Evolutionary conservation across 1,140 invertebrate species (phyloP), one percentile per base, ranked within the genome.

Genomic region (Zaprionus lachaisei): DNA sequence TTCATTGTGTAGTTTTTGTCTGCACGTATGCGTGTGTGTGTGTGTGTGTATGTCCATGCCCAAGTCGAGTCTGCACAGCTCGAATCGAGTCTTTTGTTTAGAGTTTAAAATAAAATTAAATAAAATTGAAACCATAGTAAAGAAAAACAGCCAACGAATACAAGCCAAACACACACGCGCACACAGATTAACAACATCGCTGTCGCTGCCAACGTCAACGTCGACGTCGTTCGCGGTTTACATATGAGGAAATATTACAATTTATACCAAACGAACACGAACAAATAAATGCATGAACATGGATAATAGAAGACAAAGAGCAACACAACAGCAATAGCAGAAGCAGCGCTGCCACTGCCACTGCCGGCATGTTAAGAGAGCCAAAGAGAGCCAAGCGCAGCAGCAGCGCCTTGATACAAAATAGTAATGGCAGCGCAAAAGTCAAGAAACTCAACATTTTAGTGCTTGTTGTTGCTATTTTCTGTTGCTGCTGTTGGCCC

Each of bases 91-190:
- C 73, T 86, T 89, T 89, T 86, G 83, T 86, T 86, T 83, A 80
- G 67, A 87, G 84, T 87, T 81, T 80, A 78, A 87, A 87, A 87
- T 80, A 89, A 89, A 87, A 87, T 81, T 87, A 89, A 83, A 81
- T 76, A 87, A 87, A 89, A 83, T 89, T 83, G 84, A 89, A 87
- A 64, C 80, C 83, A 89, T 87, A 87, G 82, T 79, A 77, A 89
- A 84, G 79, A 82, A 76, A 72, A 74, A 38, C 49, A 82, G 77
- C 72, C 72, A 69, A 71, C 56, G 62, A 44, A 80, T 11, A 74
- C 20, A 55, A 66, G 61, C 76, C 24, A 51, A 15, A 61, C 58
- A 61, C 37, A 57, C 41, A 49, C 49, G 49, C 49, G 66, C 61
- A 66, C 72, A 75, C 62, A 80, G 47, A 55, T 44, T 49, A 26